Evolutionary conservation across 2,113 vertebrate species (phyloP), one percentile per base, ranked within the genome.

Genomic region (Hystrix cristata): DNA sequence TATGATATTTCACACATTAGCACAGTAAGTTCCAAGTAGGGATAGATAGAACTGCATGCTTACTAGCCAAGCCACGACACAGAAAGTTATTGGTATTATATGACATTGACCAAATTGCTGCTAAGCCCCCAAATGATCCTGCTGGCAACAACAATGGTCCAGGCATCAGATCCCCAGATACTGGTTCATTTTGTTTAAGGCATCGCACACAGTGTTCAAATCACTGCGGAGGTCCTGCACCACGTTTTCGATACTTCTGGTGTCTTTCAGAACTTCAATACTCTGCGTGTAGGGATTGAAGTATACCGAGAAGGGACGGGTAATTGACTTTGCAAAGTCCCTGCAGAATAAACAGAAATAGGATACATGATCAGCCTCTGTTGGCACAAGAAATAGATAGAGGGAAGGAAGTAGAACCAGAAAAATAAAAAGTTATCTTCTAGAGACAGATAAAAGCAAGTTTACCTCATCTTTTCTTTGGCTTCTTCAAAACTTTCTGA

Each of bases 401-500:
- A 93, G 64, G 60, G n/a, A 85, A 90, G 76, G 12, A 94, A 38
- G 65, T 1, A 65, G 64, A 81, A 60, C 16, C 51, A 64, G 14
- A 94, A 97, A 97, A 93, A 78, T 92, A 46, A 94, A 29, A 76
- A 65, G 46, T 93, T 95, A 95, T 81, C 95, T 97, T 97, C 94
- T 97, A 59, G 57, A 74, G 51, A 95, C 83, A 94, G 91, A 88
- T 76, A 38, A 79, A 98, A 98, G 92, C 65, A 96, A 96, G 95
- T 98, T 97, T 98, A 99, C 99, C 99, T 99, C 99, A 99, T 99
- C 97, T 99, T 99, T 98, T 99, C 99, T 98, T 99, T 99, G 97
- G 99, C 99, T 98, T 99, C 99, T 98, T 99, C 99, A 93, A 99
- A 99, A 99, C 99, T 99, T 98, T 99, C 99, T 0, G 99, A 99